Base-by-base conservation (phyloP, 2,113 vertebrate species). In the Hipposideros armiger region DNA sequence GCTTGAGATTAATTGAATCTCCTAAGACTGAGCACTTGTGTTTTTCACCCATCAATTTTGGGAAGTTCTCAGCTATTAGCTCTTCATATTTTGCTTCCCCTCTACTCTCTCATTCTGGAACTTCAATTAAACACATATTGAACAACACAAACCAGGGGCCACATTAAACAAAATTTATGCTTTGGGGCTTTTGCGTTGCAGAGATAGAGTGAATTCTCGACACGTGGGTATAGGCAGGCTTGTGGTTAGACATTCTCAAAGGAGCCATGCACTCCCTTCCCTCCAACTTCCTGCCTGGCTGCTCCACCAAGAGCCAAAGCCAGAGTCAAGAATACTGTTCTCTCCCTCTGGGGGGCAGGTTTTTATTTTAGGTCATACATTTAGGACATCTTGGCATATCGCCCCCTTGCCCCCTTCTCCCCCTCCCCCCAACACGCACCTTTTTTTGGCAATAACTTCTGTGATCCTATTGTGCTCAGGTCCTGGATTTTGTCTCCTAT, bases 341-440 rank as follows among this genome's bases (percentile, higher is more conserved):
- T 67, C 6, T 47, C 36, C n/a, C 58, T 90, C 45, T 81, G 7
- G 24, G 20, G 8, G 15, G 16, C 2, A 93, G 58, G 47, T 72
- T 87, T 96, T 96, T 84, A 90, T 87, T 76, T 86, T 56, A 83
- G 40, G 58, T 54, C 11, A 69, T 26, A 74, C 9, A 45, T 78
- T 90, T 50, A 70, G 85, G 42, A 28, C 11, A 70, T 40, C 45
- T 66, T 76, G 50, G 19, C 6, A 17, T 11, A 70, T 58, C 36
- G 36, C 36, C 36, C 36, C 36, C 36, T 36, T 36, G 36, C 36
- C 36, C 36, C 36, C 36, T 36, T 36, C 36, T 52, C 11, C 3
- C 60, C 14, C 52, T 2, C 52, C 52, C 52, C 14, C 52, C 52
- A 36, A 36, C 36, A 36, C 36, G 36, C 36, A 36, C 36, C 52